Base-by-base conservation (phyloP, 1,140 invertebrate genomes). In the Apis mellifera region DNA sequence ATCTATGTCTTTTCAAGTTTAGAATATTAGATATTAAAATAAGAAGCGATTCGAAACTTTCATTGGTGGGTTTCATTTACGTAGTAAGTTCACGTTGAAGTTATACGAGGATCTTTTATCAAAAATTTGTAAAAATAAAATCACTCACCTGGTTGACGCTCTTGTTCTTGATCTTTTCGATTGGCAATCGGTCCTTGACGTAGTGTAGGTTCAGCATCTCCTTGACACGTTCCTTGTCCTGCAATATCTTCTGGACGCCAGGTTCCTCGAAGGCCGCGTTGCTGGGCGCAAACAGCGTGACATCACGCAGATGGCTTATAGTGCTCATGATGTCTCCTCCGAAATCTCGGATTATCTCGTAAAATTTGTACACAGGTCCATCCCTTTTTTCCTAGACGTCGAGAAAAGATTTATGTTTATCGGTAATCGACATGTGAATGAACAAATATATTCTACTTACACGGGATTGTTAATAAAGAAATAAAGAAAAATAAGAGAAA, bases 221-320 rank as follows among this genome's bases (percentile, higher is more conserved):
- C 70, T 94, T 95, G 84, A 98, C 94, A 80, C 95, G 95, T 78
- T 96, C 93, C 89, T 95, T 95, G 90, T 97, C 96, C 65, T 95
- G 95, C 59, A 97, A 94, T 84, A 97, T 94, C 84, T 96, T 95
- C 83, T 96, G 95, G 1, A 98, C 95, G 60, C 95, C 95, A 9
- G 95, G 94, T 78, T 96, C 95, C 17, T 95, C 93, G 95, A 96
- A 96, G 1, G 98, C 98, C 77, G 96, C 96, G 92, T 99, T 98
- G 86, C 97, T 98, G 0, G 98, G 98, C 1, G 97, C 98, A 91
- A 99, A 98, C 32, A 99, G 94, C 1, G 98, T 98, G 9, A 98
- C 95, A 66, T 97, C 96, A 52, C 95, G 95, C 69, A 96, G 95
- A 60, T 95, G 94, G 64, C 95, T 96, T n/a, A 98, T 95, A 62